Evolutionary conservation across 2,888 invertebrate genomes (phyloP), one percentile per base, ranked within the genome.

Genomic region (Crematogaster levior): DNA sequence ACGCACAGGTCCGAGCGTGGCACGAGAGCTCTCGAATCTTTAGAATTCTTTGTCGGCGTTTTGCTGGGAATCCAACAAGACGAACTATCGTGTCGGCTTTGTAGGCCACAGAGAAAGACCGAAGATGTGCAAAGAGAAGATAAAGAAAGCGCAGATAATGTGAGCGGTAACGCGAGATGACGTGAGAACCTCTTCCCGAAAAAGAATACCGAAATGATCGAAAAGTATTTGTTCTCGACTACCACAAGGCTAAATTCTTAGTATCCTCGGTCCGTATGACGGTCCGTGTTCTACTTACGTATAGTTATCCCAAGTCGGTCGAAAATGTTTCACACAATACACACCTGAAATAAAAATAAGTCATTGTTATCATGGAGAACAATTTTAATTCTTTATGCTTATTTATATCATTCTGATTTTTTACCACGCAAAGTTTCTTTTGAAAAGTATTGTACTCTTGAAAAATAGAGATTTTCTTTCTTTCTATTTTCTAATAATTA

Each of bases 21-120:
- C 68, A 48, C 51, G 83, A 88, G 68, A 83, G 79, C 51, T 68
- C 56, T 65, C 48, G 84, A 86, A 89, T 89, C 90, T 85, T 89
- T 89, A 79, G 86, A 89, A 90, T 91, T 91, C 90, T 88, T 91
- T 84, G 87, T 86, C 86, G 82, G 86, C 70, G n/a, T n/a, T n/a
- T n/a, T 60, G 83, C 77, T 84, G 87, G 79, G 86, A 89, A 89
- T 80, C 66, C 58, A 51, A 75, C 40, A 34, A 60, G 60, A 46
- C 68, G 72, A 84, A 58, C 84, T 81, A 86, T 81, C 84, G 53
- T 72, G 77, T 60, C 75, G 85, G 63, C 87, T 84, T 84, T 85
- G 82, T 84, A 66, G 60, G 72, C 70, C 75, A 66, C 83, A 58
- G 72, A 53, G 79, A 75, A 73, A 75, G 84, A 65, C 66, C 58